These are phyloP conservation scores for Onychostruthus taczanowskii DNA, from an alignment of 2,113 vertebrate genomes.

Conservation along the genomic window DNA sequence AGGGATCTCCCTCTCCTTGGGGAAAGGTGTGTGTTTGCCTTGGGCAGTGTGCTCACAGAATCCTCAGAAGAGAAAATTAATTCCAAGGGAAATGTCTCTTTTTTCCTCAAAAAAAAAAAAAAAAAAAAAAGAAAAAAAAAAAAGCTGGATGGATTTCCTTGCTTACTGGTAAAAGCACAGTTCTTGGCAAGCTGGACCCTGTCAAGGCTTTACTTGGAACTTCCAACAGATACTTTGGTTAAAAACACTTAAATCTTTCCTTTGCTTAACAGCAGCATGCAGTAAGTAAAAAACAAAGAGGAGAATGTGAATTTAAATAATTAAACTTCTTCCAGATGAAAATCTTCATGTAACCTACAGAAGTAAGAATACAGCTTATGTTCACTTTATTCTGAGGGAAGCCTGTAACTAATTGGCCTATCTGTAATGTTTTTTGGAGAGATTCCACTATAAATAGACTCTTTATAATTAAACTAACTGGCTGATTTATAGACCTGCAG, in stretches of 20 bases:
- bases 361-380: background rate
- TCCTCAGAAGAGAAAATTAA: background rate
- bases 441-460: slow-evolving; percentile 37
- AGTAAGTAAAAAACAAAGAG: background rate
- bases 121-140: background rate
- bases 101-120: background rate
- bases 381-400: background rate
- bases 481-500: slow-evolving; percentile 23
- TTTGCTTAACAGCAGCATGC: background rate
- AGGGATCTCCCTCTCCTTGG: background rate
- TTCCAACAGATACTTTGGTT: slow-evolving; percentile 39
- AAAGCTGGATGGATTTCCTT: slow-evolving; percentile 4
- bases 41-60: background rate
- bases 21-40: slow-evolving; percentile 55
- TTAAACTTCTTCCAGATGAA: slow-evolving; percentile 9
- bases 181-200: slow-evolving; percentile 50
- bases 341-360: background rate
- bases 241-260: slow-evolving; percentile 51
- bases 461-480: slow-evolving; percentile 41
- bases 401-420: slow-evolving; percentile 23
- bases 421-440: slow-evolving; percentile 45
- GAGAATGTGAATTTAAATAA: background rate
- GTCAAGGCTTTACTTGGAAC: slow-evolving; percentile 43
- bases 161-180: slow-evolving; percentile 39
- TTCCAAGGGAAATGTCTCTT: background rate